These are phyloP conservation scores for Aporophyla nigra DNA, from an alignment of 2,888 invertebrate genomes.

Conservation along the genomic window DNA sequence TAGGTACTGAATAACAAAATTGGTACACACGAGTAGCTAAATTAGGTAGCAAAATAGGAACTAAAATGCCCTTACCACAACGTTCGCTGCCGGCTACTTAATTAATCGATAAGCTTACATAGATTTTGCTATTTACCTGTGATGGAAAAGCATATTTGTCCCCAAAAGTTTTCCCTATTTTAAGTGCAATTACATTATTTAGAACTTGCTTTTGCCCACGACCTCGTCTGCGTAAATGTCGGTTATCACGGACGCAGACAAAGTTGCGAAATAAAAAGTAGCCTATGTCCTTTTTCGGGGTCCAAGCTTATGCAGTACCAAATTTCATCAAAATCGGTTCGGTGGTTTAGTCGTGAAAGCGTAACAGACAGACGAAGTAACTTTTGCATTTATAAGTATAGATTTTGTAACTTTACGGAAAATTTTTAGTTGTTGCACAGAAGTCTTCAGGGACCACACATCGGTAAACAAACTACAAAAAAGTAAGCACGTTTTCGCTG, in stretches of 20 bases:
- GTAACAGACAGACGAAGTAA: too few relatives aligned
- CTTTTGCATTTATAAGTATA: too few relatives aligned
- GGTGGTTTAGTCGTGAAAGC: too few relatives aligned
- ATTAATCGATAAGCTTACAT: constrained; percentile 34
- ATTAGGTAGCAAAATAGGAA: constrained; percentile 41
- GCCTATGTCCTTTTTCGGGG: too few relatives aligned
- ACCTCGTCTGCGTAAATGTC: too few relatives aligned
- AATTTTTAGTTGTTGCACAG: background rate
- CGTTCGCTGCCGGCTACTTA: constrained; percentile 8
- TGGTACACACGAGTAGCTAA: constrained; percentile 17
- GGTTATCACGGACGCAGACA: too few relatives aligned
- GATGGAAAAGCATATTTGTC: background rate
- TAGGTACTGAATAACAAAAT: constrained; percentile 36
- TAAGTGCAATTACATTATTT: background rate
- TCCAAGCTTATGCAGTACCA: too few relatives aligned
- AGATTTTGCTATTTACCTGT: constrained; percentile 19
- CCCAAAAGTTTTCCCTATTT: background rate
- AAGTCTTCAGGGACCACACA: background rate
- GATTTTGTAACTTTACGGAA: too few relatives aligned
- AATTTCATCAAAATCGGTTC: too few relatives aligned
- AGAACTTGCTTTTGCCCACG: too few relatives aligned
- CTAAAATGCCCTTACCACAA: constrained; percentile 43
- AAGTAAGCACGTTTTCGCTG: constrained; percentile 2
- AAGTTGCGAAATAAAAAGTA: too few relatives aligned
- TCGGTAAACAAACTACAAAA: constrained; percentile 13